These are phyloP conservation scores for Stigmatopora nigra DNA, from an alignment of 2,113 vertebrate species.

Conservation along the genomic window DNA sequence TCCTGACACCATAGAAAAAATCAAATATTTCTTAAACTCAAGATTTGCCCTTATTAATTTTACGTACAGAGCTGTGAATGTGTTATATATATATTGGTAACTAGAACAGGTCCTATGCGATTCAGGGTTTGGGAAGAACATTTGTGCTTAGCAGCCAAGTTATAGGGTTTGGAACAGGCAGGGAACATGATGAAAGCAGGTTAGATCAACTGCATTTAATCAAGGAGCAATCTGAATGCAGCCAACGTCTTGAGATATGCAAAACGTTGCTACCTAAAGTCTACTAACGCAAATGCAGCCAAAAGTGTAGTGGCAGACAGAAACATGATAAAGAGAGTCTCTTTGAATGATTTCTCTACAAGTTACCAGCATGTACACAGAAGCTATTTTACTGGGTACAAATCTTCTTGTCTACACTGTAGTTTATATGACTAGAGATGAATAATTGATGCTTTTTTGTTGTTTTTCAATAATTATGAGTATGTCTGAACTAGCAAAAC, in stretches of 20 bases:
- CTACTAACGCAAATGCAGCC: no score
- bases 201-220: no score
- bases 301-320: not conserved
- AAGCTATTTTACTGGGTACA: conserved; percentile 23
- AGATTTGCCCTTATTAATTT: not conserved
- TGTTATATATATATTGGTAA: not conserved
- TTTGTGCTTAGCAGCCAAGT: no score
- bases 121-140: no score
- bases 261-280: no score
- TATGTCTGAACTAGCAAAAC: conserved; percentile 44
- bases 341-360: not conserved
- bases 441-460: conserved; percentile 33
- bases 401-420: conserved; percentile 13
- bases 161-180: no score
- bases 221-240: no score
- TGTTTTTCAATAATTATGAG: conserved; percentile 44
- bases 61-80: not conserved
- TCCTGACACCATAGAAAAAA: not conserved
- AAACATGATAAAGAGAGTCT: conserved; percentile 5
- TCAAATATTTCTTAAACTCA: not conserved
- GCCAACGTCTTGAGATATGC: no score
- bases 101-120: not conserved
- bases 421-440: conserved; percentile 36
- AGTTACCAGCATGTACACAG: conserved; percentile 22
- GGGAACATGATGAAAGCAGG: no score